Conservation (phyloP, 2,797 vertebrate genomes). For the Perdix hodgsoniae region DNA sequence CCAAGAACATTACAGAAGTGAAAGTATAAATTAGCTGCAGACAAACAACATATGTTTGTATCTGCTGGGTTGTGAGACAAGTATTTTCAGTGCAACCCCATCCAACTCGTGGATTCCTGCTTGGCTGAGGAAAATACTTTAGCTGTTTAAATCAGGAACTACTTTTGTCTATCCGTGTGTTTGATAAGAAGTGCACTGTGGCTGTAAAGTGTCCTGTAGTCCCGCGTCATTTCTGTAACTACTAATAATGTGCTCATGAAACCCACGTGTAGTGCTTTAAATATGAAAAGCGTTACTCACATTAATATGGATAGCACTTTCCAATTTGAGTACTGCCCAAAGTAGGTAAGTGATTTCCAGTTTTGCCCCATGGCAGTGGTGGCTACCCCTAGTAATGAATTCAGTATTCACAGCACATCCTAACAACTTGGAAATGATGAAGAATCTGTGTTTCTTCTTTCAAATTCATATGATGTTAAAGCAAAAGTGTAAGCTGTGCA, state of each 20-base stretch:
- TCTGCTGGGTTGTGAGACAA: neutral
- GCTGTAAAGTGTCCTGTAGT: neutral
- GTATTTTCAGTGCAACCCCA: slow-evolving; percentile 43
- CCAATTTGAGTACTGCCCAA: neutral
- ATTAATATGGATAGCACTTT: neutral
- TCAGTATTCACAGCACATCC: neutral
- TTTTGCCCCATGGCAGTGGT: neutral
- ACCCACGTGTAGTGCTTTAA: neutral
- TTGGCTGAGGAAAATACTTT: slow-evolving; percentile 48
- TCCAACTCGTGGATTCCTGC: slow-evolving; percentile 27
- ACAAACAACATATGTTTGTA: slow-evolving; percentile 65
- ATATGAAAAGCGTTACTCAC: neutral
- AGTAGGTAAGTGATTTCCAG: neutral
- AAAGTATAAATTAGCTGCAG: slow-evolving; percentile 61
- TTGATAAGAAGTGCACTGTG: neutral
- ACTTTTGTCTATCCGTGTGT: slow-evolving; percentile 32
- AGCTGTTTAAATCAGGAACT: slow-evolving; percentile 14
- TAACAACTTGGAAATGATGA: neutral
- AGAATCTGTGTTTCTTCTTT: neutral
- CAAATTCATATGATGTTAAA: neutral
- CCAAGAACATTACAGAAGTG: neutral
- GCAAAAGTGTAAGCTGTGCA: neutral
- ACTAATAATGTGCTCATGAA: neutral
- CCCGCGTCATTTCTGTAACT: neutral
- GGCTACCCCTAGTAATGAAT: neutral